Conservation (phyloP, 2,888 invertebrate species). For the Drosophila borborema region DNA sequence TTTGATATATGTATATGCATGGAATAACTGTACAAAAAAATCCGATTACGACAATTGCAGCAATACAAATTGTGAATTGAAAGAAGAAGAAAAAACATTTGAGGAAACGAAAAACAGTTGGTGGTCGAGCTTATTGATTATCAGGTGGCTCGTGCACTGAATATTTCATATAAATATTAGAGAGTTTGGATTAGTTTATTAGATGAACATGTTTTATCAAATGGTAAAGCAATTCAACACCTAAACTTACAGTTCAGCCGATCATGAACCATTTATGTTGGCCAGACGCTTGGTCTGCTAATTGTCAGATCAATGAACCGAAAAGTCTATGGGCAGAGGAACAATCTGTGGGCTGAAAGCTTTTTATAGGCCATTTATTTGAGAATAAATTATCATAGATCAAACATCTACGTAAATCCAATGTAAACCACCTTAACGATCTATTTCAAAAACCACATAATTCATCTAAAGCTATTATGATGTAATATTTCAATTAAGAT, state of each 20-base stretch:
- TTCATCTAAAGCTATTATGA: neutral
- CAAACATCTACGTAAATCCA: neutral
- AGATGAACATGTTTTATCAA: too few relatives aligned
- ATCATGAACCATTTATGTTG: neutral
- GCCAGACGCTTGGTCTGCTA: neutral
- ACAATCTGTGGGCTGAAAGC: neutral
- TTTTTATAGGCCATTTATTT: neutral
- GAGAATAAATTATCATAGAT: neutral
- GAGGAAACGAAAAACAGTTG: slow-evolving; percentile 5
- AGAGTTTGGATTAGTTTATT: too few relatives aligned
- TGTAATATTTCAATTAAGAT: neutral
- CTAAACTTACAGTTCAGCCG: neutral
- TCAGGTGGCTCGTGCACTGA: neutral
- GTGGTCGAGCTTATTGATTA: slow-evolving; percentile 20
- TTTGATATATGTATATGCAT: slow-evolving; percentile 29
- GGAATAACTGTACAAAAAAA: slow-evolving; percentile 39
- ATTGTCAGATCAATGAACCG: neutral
- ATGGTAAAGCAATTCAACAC: neutral
- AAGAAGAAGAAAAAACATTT: slow-evolving; percentile 9
- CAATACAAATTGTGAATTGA: slow-evolving; percentile 39
- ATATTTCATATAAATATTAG: neutral
- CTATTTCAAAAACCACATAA: neutral
- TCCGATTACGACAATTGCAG: slow-evolving; percentile 51
- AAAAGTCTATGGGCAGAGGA: neutral
- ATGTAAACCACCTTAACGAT: neutral